Percentiles rank a stretch among this genome's conserved stretches.
phyloP scores from a whole-genome alignment of 2,113 vertebrate genomes.

The Oreocharis arfaki region DNA sequence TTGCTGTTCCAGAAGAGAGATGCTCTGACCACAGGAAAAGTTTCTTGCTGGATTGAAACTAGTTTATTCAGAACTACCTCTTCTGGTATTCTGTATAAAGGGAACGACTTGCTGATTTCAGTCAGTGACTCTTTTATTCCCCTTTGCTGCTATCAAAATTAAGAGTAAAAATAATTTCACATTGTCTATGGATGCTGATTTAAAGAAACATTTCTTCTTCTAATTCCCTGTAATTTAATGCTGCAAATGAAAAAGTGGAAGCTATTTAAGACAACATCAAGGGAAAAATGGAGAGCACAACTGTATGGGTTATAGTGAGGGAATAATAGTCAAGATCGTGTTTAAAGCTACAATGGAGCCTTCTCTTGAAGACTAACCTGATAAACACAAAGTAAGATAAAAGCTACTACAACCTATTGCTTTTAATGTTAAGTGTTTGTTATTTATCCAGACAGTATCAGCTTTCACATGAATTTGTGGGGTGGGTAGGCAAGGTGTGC shows the following conservation, averaged over 20 bases:
- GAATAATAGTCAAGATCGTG: neutral
- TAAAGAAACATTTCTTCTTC: neutral
- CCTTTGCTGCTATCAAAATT: neutral
- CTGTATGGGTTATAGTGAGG: neutral
- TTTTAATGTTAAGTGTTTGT: neutral
- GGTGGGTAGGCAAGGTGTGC: neutral
- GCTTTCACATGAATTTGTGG: neutral
- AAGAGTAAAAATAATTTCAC: neutral
- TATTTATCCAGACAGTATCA: neutral
- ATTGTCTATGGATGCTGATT: neutral
- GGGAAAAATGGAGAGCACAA: neutral
- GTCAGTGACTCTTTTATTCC: neutral
- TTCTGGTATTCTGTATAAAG: neutral
- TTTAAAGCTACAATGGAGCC: neutral
- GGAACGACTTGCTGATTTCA: neutral
- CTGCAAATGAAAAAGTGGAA: neutral
- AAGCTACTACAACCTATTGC: neutral
- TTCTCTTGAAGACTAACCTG: neutral
- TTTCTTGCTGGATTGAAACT: neutral
- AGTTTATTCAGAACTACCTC: neutral
- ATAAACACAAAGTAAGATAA: neutral
- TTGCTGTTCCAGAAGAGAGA: neutral
- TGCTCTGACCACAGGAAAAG: neutral
- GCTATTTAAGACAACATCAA: neutral
- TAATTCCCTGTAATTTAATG: neutral